Evolutionary conservation across 2,888 invertebrate genomes (phyloP).

Genomic region (Masnerella sp.): DNA sequence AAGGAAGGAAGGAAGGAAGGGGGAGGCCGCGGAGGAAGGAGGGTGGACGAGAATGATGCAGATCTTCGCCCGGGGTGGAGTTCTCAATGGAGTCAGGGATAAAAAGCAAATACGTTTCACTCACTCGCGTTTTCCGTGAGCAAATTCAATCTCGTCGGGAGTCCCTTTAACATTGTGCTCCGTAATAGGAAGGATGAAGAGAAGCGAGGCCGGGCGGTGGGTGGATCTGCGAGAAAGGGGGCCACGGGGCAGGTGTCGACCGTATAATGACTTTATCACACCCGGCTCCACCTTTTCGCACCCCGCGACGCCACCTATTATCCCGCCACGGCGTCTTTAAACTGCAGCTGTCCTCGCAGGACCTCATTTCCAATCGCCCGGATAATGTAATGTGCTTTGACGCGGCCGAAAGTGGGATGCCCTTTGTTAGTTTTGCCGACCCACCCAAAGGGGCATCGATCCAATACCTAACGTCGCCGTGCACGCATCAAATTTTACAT

Average conservation of each 20-base stretch:
- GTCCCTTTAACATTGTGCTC: constrained; percentile 76
- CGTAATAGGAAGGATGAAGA: constrained; percentile 76
- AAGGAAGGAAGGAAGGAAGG: constrained; percentile 17
- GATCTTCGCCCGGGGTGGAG: constrained; percentile 64
- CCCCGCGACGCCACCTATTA: constrained; percentile 70
- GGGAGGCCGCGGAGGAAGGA: constrained; percentile 8
- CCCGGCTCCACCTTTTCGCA: constrained; percentile 46
- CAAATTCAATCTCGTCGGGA: constrained; percentile 77
- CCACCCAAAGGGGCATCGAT: constrained; percentile 13
- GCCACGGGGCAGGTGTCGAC: constrained; percentile 70
- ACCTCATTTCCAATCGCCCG: constrained; percentile 62
- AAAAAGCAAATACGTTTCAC: constrained; percentile 77
- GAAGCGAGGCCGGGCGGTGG: constrained; percentile 68
- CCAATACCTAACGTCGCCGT: not conserved
- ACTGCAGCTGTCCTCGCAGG: constrained; percentile 64
- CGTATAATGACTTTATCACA: constrained; percentile 75
- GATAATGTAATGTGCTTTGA: constrained; percentile 71
- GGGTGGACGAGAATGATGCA: constrained; percentile 58
- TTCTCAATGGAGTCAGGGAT: constrained; percentile 74
- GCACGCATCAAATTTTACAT: constrained; percentile 21
- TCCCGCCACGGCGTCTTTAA: constrained; percentile 71
- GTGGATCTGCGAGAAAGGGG: constrained; percentile 62
- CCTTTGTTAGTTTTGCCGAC: constrained; percentile 37
- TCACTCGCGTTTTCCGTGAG: constrained; percentile 76
- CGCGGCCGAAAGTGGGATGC: constrained; percentile 64